Percentiles rank a stretch among this genome's conserved stretches.
Conservation (phyloP, 2,797 vertebrate species). For the Euthynnus affinis region DNA sequence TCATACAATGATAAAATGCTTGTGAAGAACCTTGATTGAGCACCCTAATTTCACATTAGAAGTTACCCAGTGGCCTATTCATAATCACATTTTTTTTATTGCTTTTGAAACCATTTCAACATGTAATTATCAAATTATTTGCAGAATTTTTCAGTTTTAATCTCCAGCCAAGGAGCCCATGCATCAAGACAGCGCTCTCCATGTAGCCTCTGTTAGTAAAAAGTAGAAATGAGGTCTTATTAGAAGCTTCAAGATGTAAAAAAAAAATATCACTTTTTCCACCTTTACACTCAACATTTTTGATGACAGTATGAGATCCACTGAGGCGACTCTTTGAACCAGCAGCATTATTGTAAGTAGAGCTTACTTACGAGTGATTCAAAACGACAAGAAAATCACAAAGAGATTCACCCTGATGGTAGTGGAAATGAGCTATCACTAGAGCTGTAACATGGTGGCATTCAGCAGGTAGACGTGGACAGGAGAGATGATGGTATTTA, state of each 20-base stretch:
- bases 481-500: slow-evolving; percentile 31
- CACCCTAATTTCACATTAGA: slow-evolving; percentile 60
- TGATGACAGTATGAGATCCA: slow-evolving; percentile 50
- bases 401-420: slow-evolving; percentile 11
- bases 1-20: slow-evolving; percentile 38
- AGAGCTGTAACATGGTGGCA: slow-evolving; percentile 27
- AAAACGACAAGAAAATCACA: slow-evolving; percentile 17
- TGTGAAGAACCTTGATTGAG: slow-evolving; percentile 30
- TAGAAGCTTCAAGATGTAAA: slow-evolving; percentile 49
- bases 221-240: slow-evolving; percentile 34
- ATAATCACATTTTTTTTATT: slow-evolving; percentile 42
- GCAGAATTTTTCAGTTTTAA: not conserved
- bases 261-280: slow-evolving; percentile 26
- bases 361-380: slow-evolving; percentile 27
- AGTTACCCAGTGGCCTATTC: slow-evolving; percentile 34
- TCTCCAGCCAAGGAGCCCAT: slow-evolving; percentile 38
- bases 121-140: slow-evolving; percentile 9
- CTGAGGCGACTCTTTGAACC: slow-evolving; percentile 60
- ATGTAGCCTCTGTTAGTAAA: slow-evolving; percentile 17
- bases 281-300: slow-evolving; percentile 21
- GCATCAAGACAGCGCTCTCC: slow-evolving; percentile 22
- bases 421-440: slow-evolving; percentile 12
- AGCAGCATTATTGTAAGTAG: slow-evolving; percentile 67
- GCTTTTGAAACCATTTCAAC: slow-evolving; percentile 42
- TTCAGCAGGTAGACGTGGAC: slow-evolving; percentile 47